Base-by-base conservation (phyloP, 2,888 invertebrate species). In the Tachina lurida region DNA sequence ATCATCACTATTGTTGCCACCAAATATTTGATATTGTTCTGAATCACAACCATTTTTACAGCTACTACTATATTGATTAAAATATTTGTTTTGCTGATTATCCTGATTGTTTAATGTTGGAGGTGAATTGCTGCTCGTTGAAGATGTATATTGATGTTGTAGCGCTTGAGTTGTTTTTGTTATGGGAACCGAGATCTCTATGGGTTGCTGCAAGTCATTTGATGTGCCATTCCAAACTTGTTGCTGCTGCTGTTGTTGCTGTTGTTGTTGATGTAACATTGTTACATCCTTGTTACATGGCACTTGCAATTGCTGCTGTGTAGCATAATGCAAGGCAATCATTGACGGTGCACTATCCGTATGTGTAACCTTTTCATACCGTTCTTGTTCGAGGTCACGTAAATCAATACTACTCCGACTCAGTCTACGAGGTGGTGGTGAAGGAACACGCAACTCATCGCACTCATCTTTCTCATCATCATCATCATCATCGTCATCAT, bases 401-500 rank as follows among this genome's bases (percentile, higher is more conserved):
- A 93, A 89, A 88, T 93, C 93, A 83, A 93, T 93, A 89, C 93
- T 93, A 88, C 93, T 93, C 78, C 93, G 92, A 86, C 93, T 93
- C 1, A 93, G 90, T 39, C 93, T 91, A 7, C 93, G 90, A 22
- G 93, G 93, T 31, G 93, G 93, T 49, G 93, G 93, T 74, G 93
- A 93, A 15, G 93, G 93, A 56, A 93, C 92, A 0, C 92, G 91
- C 71, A 93, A 89, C 88, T 93, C 93, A 90, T 93, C 93, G 87
- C 91, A 93, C 88, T 93, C 93, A 73, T 92, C 92, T 87, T 90
- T 92, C 84, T 90, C 81, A 92, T 92, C 45, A 90, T 90, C 81
- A 92, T 92, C 41, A 90, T 91, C 31, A 31, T 31, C 22, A 22
- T 22, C 3, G 3, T 90, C 81, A 92, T 92, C 45, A 90, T 91